Evolutionary conservation across 2,888 invertebrate species (phyloP).

Genomic region (Aelia acuminata): DNA sequence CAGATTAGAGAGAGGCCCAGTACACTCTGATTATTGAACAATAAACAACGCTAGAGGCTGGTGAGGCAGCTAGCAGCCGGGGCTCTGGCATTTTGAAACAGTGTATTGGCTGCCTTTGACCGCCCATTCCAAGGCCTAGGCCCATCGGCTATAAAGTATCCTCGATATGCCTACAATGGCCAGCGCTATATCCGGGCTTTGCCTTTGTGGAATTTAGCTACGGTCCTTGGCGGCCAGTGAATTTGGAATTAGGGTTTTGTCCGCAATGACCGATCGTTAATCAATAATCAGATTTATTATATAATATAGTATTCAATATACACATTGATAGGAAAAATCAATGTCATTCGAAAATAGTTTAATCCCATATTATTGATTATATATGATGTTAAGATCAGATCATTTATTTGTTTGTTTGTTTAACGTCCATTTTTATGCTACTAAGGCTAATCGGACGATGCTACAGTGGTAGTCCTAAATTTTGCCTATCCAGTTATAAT

Average conservation of each 20-base stretch:
- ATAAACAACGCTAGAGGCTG: neutral
- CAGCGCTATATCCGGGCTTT: neutral
- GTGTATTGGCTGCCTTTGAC: neutral
- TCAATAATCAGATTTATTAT: no score
- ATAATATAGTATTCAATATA: no score
- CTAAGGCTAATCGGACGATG: no score
- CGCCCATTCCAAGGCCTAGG: neutral
- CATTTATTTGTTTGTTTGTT: no score
- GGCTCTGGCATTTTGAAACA: constrained; percentile 1
- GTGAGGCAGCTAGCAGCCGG: no score
- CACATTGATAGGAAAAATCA: no score
- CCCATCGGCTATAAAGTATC: neutral
- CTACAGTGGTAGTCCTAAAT: no score
- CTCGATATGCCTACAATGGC: constrained; percentile 3
- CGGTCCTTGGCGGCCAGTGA: neutral
- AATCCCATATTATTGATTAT: no score
- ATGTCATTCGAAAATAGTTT: no score
- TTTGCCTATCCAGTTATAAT: no score
- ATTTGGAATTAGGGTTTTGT: neutral
- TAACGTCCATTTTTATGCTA: no score
- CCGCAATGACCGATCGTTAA: neutral
- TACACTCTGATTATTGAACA: neutral
- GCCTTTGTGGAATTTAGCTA: neutral
- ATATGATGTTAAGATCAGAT: no score
- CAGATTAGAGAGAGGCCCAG: neutral